Evolutionary conservation across 2,797 vertebrate genomes (phyloP).

Genomic region (Pipistrellus kuhlii): DNA sequence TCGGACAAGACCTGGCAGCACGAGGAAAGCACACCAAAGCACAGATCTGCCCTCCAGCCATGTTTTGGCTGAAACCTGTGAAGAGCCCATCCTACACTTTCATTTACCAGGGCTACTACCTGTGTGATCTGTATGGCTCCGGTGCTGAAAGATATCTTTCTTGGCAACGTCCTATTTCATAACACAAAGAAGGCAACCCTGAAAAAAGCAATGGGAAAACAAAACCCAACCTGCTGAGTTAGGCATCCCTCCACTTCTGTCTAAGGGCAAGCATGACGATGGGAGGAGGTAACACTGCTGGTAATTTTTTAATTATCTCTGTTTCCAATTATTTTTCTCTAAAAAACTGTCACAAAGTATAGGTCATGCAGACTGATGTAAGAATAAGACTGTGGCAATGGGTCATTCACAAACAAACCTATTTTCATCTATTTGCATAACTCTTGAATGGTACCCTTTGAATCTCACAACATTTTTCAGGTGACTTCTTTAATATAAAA

Average conservation of each 20-base stretch:
- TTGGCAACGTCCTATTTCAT: slow-evolving; percentile 18
- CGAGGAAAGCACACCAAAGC: neutral
- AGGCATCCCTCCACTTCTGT: neutral
- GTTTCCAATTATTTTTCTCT: slow-evolving; percentile 23
- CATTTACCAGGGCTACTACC: neutral
- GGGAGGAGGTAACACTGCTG: neutral
- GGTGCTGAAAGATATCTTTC: neutral
- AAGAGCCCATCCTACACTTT: neutral
- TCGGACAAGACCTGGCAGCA: neutral
- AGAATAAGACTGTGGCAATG: neutral
- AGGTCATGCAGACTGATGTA: neutral
- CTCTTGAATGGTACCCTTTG: neutral
- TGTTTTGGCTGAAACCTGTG: neutral
- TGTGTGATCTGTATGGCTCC: neutral
- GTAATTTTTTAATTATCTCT: neutral
- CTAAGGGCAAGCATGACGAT: neutral
- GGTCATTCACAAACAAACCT: slow-evolving; percentile 22
- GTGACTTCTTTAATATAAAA: slow-evolving; percentile 27
- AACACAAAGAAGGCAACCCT: slow-evolving; percentile 24
- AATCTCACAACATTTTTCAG: neutral
- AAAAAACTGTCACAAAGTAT: slow-evolving; percentile 24
- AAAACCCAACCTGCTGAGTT: neutral
- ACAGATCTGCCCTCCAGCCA: neutral
- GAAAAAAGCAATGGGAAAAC: neutral
- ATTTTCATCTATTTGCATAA: neutral